Conservation (phyloP, 2,113 vertebrate species). For the Phyllopteryx taeniolatus region DNA sequence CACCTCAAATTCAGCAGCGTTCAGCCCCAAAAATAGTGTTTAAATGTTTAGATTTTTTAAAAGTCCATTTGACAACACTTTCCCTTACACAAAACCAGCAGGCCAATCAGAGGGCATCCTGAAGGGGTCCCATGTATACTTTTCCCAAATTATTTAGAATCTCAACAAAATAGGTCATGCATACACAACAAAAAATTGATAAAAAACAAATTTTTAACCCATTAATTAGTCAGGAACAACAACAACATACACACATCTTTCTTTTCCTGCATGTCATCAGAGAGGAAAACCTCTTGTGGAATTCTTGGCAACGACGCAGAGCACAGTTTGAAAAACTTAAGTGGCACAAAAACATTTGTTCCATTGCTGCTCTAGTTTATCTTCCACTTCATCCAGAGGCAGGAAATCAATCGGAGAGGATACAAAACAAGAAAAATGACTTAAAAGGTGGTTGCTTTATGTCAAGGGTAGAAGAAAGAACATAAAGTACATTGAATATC, state of each 20-base stretch:
- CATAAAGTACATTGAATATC: neutral
- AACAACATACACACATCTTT: neutral
- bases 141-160: neutral
- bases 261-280: neutral
- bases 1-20: constrained; percentile 44
- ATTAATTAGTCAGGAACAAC: neutral
- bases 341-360: constrained; percentile 1
- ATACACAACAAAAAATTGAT: neutral
- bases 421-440: neutral
- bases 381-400: neutral
- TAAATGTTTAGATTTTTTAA: constrained; percentile 5
- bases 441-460: neutral
- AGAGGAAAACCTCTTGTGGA: constrained; percentile 5
- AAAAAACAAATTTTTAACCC: neutral
- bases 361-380: constrained; percentile 2
- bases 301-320: constrained; percentile 1
- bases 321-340: constrained; percentile 3
- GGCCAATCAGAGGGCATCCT: constrained; percentile 15
- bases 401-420: neutral
- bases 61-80: constrained; percentile 12
- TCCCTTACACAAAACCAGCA: constrained; percentile 14
- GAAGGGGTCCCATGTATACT: constrained; percentile 8
- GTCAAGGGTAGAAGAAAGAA: neutral
- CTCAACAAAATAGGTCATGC: neutral
- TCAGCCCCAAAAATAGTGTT: constrained; percentile 56